phyloP scores from a whole-genome alignment of 2,888 invertebrate genomes.

The Amiota minor region DNA sequence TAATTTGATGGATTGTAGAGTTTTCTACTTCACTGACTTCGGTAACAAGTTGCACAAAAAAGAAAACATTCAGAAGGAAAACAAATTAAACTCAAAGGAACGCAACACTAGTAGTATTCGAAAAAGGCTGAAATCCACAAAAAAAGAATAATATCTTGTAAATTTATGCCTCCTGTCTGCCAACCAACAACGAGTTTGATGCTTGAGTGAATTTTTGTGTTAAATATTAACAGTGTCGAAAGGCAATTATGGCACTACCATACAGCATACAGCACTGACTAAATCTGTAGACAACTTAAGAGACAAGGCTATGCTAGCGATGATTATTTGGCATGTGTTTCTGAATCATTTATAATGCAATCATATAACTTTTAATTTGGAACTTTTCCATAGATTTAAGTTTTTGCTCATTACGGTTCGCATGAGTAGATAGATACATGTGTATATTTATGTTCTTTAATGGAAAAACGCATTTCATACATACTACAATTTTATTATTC shows the following conservation, averaged over 20 bases:
- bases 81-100: not conserved
- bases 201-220: slow-evolving; percentile 63
- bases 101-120: not conserved
- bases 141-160: slow-evolving; percentile 41
- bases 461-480: no score
- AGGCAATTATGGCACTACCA: slow-evolving; percentile 5
- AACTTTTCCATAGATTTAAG: no score
- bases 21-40: slow-evolving; percentile 61
- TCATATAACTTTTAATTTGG: no score
- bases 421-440: no score
- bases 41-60: not conserved
- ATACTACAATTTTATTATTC: no score
- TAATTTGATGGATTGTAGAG: slow-evolving; percentile 68
- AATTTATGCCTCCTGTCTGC: slow-evolving; percentile 60
- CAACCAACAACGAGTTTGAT: slow-evolving; percentile 44
- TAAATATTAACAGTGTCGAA: slow-evolving; percentile 50
- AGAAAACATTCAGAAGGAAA: not conserved
- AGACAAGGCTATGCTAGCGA: not conserved
- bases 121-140: not conserved
- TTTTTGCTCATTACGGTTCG: no score
- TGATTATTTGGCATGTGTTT: not conserved
- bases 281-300: not conserved
- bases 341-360: not conserved
- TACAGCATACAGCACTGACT: slow-evolving; percentile 34
- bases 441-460: no score